Base-by-base conservation (phyloP, 1,140 invertebrate genomes). In the Drosophila nigromelanica region DNA sequence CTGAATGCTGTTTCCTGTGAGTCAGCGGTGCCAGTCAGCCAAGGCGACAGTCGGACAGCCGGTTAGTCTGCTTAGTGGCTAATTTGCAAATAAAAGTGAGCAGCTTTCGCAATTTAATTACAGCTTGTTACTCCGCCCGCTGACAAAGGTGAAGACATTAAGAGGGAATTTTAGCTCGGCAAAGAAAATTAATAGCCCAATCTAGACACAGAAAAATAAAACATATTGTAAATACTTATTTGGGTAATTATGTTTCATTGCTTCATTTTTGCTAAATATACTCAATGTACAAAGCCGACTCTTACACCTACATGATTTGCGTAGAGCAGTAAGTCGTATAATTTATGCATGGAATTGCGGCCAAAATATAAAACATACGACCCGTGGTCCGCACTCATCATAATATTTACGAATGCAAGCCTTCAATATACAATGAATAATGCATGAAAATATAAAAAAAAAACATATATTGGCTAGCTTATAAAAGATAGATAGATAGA, bases 31-130 rank as follows among this genome's bases (percentile, higher is more conserved):
- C 33, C 15, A 54, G n/a, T 7, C 30, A 6, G 14, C 42, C 11
- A 59, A 14, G 43, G 30, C 35, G 51, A 59, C 60, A 70, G 60
- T 35, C 24, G 4, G 55, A n/a, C 33, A 50, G 59, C 7, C 63
- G 50, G 67, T 68, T 78, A 75, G 73, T 59, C 66, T 68, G 68
- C 58, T 81, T 81, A 63, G 68, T 69, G 73, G 78, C 63, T 81
- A 81, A 80, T 80, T 77, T 81, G 73, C 62, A 77, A 81, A 81
- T 81, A 64, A 59, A 81, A 51, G 48, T 76, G 78, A 61, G 42
- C 21, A 24, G 6, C 27, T 45, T 27, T 30, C 27, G 42, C 62
- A 62, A 76, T 76, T 76, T 80, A 76, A 80, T 80, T 80, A 80
- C 50, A 76, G 71, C 66, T 60, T 50, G 43, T 61, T 48, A 15